Base-by-base conservation (phyloP, 2,888 invertebrate species). In the Drosophila vallismaia region DNA sequence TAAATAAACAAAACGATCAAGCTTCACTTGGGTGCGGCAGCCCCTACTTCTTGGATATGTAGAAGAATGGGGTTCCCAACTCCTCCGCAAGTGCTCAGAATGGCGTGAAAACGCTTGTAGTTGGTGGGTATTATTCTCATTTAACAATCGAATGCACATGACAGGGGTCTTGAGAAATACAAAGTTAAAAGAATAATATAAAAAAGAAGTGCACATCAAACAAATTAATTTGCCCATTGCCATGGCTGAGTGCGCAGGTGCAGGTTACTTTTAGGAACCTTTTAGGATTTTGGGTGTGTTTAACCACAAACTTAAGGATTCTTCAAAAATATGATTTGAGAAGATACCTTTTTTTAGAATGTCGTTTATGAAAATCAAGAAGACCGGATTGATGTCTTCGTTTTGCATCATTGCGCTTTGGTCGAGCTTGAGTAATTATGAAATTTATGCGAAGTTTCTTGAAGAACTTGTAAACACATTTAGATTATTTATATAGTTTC, bases 91-190 rank as follows among this genome's bases (percentile, higher is more conserved):
- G 79, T 82, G 85, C 77, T 71, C 80, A 82, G 77, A 82, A 85
- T 77, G 85, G 85, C 87, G 85, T 85, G 87, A 85, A 85, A 85
- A 85, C 83, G 85, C 85, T 85, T 87, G 85, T 85, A 85, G 73
- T 82, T 87, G 87, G 82, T 78, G 82, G 79, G 75, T 68, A 78
- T 58, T 80, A 82, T 85, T 85, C 62, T 67, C 69, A 67, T 71
- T 75, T 75, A 74, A 74, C 66, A 73, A 74, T 59, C 56, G 63
- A 70, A 14, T 74, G 60, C 44, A 67, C 66, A 66, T 46, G 45
- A 31, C 38, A 9, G 9, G 31, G 38, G 40, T 46, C 9, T 54
- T n/a, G 29, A 10, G 24, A 45, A 14, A 46, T 9, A 28, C 3
- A 38, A 29, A n/a, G 19, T 10, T 5, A 24, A 5, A n/a, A 45